Base-by-base conservation (phyloP, 2,888 invertebrate species). In the Pyrocoelia pectoralis region DNA sequence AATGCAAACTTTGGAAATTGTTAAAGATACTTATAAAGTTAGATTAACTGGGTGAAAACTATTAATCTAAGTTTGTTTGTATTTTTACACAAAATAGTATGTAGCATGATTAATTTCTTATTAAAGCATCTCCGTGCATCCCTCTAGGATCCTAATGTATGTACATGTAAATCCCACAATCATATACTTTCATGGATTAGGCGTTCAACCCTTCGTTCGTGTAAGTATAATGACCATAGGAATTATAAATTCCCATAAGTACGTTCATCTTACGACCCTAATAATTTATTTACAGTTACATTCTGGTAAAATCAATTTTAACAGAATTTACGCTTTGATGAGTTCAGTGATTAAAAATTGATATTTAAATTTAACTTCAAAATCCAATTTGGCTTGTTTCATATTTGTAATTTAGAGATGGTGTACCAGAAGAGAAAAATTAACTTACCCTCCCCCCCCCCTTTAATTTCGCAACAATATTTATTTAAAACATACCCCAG, bases 121-220 rank as follows among this genome's bases (percentile, higher is more conserved):
- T 24, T 24, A 24, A 8, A 24, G 24, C 24, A 24, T 24, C 8
- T 3, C 24, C 24, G 8, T 5, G 33, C 2, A 33, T 33, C 2
- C 33, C 33, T 33, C 33, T 33, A 33, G 33, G 33, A 33, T 33
- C 8, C 33, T 10, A 33, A 33, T 33, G 8, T 33, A 33, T 33
- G 33, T 33, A 33, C 3, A 33, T 33, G 33, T n/a, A 33, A 33
- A 33, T 33, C 33, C 33, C 33, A 33, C 33, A 33, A 33, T 33
- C 33, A 33, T 33, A 33, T 33, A 33, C 33, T 33, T 33, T 33
- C 33, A 33, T 33, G 33, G 33, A 33, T 33, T 33, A 33, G 33
- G 33, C n/a, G 9, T 8, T 33, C 33, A 33, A 33, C 33, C 33
- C 33, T 33, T 33, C 33, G 33, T 33, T 33, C 10, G 33, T 33